Evolutionary conservation across 2,113 vertebrate species (phyloP), one percentile per base, ranked within the genome.

Genomic region (Pseudorasbora parva): DNA sequence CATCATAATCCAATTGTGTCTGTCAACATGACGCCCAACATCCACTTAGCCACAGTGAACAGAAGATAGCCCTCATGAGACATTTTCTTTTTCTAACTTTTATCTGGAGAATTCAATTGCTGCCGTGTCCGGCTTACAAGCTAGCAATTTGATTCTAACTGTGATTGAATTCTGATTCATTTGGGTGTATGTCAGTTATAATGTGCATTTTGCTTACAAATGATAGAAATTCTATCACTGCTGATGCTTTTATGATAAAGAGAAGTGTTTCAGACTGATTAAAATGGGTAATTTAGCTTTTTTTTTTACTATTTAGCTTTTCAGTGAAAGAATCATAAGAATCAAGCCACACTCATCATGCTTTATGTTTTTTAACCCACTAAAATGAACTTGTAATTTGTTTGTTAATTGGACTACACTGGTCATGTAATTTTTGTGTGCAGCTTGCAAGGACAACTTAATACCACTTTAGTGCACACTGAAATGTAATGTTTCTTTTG

Each of bases 1-100:
- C 69, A 85, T 43, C 19, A 62, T 59, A 60, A 66, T 37, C 57
- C 77, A 33, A 62, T 73, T 81, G 43, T 82, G 37, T 41, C 54
- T 66, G 60, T 72, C 85, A 72, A 41, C 37, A n/a, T 37, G n/a
- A 89, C 85, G 88, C 78, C 79, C 82, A 84, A 57, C 84, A 78
- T 66, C 85, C 75, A 86, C 81, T 82, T 17, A 57, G 62, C 76
- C n/a, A 3, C 19, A 66, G 23, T 78, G 41, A 47, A 64, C 4
- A 45, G 21, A 45, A 45, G 2, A 60, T 27, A 7, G 4, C 47
- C 23, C 57, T 19, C n/a, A 17, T 8, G 43, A 47, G 71, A 45
- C 41, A 27, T 17, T 47, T 73, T 9, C 21, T 23, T 54, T 56
- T 77, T 37, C 51, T 57, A 57, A 56, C 27, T 47, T 51, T 27